Evolutionary conservation across 2,113 vertebrate genomes (phyloP).

Genomic region (Hirundichthys speculiger): DNA sequence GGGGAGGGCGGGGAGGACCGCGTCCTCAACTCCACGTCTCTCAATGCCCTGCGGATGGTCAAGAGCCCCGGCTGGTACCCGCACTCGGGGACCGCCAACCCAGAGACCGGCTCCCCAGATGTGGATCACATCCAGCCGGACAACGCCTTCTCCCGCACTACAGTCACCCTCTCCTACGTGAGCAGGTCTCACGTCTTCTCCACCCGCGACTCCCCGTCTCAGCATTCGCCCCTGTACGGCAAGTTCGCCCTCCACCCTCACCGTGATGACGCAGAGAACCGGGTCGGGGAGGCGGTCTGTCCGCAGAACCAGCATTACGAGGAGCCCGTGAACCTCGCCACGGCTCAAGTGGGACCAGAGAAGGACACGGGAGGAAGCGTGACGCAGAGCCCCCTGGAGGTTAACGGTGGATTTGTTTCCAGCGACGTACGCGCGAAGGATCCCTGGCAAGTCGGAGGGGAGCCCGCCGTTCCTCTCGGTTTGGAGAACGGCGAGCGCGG

Average conservation of each 20-base stretch:
- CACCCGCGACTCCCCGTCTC: constrained; percentile 58
- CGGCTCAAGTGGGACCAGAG: constrained; percentile 56
- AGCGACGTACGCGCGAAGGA: constrained; percentile 24
- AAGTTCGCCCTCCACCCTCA: constrained; percentile 68
- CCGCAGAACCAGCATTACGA: constrained; percentile 68
- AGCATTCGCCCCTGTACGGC: constrained; percentile 59
- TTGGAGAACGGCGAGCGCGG: constrained; percentile 56
- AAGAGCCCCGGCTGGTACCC: constrained; percentile 73
- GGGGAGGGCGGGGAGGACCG: constrained; percentile 71
- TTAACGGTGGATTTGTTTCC: constrained; percentile 50
- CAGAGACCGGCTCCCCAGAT: constrained; percentile 55
- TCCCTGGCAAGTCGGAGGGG: constrained; percentile 14
- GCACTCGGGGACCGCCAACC: constrained; percentile 51
- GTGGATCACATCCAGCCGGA: constrained; percentile 76
- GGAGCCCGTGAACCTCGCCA: constrained; percentile 57
- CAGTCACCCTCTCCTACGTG: constrained; percentile 83
- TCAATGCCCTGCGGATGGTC: constrained; percentile 64
- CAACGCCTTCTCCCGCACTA: constrained; percentile 80
- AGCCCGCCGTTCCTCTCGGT: constrained; percentile 30
- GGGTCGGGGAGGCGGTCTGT: constrained; percentile 45
- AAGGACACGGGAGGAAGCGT: constrained; percentile 22
- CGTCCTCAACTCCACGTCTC: constrained; percentile 51
- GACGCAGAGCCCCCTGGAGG: constrained; percentile 42
- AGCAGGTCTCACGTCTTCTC: constrained; percentile 80
- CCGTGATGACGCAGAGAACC: constrained; percentile 59